Conservation (phyloP, 2,888 invertebrate species). For the Euclidia mi region DNA sequence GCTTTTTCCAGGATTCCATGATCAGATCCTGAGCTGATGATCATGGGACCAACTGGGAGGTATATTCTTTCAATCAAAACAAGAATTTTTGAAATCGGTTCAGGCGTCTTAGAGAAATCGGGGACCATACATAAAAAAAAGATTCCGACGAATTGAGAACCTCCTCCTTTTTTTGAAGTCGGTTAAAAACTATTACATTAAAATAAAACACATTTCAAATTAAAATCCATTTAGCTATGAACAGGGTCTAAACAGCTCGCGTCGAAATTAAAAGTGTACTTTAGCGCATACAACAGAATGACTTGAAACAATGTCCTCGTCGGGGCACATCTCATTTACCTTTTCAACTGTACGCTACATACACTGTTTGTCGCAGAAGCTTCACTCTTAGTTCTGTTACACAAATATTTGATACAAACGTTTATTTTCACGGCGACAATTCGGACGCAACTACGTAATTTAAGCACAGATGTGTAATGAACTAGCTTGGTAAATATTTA, state of each 20-base stretch:
- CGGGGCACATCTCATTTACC: conserved; percentile 77
- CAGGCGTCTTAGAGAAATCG: too few relatives aligned
- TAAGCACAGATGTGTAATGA: conserved; percentile 53
- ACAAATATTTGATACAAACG: conserved; percentile 58
- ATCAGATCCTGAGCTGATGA: too few relatives aligned
- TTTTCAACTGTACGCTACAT: conserved; percentile 48
- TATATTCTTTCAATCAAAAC: too few relatives aligned
- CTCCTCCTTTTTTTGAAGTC: too few relatives aligned
- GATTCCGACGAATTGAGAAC: too few relatives aligned
- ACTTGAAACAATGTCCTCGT: conserved; percentile 77
- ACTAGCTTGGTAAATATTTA: conserved; percentile 35
- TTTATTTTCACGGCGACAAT: conserved; percentile 50
- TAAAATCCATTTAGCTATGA: conserved; percentile 30
- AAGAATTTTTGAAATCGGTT: too few relatives aligned
- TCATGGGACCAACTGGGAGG: too few relatives aligned
- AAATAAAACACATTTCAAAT: neutral
- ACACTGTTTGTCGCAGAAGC: conserved; percentile 50
- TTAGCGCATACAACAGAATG: conserved; percentile 69
- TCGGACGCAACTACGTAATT: conserved; percentile 54
- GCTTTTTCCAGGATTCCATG: too few relatives aligned
- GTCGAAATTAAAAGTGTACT: conserved; percentile 83
- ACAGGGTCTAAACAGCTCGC: conserved; percentile 48
- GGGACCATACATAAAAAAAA: too few relatives aligned
- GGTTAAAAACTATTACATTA: neutral
- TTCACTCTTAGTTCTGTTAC: conserved; percentile 57